Base-by-base conservation (phyloP, 1,140 invertebrate genomes). In the Vollenhovia emeryi region DNA sequence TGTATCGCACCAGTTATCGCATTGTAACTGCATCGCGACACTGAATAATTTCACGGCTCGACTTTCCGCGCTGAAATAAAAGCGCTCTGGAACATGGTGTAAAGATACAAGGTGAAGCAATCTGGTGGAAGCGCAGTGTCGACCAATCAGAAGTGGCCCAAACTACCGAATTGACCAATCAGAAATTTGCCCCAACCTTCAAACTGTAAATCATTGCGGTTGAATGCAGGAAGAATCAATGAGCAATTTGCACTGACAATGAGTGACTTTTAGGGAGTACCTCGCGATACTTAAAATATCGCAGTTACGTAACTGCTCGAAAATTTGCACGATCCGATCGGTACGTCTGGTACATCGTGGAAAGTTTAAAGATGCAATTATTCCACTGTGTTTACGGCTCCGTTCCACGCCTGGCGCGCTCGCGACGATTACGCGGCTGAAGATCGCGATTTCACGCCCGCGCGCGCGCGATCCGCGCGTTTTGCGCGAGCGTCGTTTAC, bases 401-500 rank as follows among this genome's bases (percentile, higher is more conserved):
- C 45, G 43, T 71, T 71, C 40, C 68, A 73, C 15, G 43, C 43
- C 48, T 15, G 55, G 21, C 27, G 52, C 43, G 30, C 18, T 84
- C 71, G 80, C 57, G 62, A 62, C 60, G 59, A 74, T 84, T 74
- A 76, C 55, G 82, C 73, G 71, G 43, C 43, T 78, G 57, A 59
- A 55, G 59, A 76, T 84, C 43, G 55, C 82, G 45, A 84, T 78
- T 84, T 84, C 82, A 75, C 73, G 82, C 40, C 18, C 13, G 43
- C 50, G 43, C 36, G 43, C 36, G 78, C 78, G 66, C 68, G 66
- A 82, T 82, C 78, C 50, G 66, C n/a, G 78, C 57, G 57, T 74
- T 84, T 84, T 76, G 15, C 57, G 57, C 82, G 73, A 76, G n/a
- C 82, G 57, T 84, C 82, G 43, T 84, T 84, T 78, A 78, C 55